Percentiles rank a stretch among this genome's conserved stretches.
Evolutionary conservation across 2,113 vertebrate genomes (phyloP).

Genomic region (Misgurnus anguillicaudatus): DNA sequence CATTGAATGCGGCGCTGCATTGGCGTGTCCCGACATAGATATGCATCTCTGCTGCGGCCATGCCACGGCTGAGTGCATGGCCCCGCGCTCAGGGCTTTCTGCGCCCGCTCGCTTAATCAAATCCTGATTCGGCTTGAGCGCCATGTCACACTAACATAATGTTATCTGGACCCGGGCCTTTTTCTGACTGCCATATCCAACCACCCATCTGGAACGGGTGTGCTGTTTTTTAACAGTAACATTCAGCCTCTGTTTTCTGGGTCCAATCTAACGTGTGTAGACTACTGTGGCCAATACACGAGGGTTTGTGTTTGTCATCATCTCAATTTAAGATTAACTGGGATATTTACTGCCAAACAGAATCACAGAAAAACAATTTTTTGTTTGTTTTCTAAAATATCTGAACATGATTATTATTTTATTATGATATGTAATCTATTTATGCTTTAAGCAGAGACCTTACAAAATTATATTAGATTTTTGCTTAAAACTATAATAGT

Average conservation of each 20-base stretch:
- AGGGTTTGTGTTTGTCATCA: neutral
- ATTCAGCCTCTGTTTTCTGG: constrained; percentile 22
- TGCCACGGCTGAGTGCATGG: constrained; percentile 45
- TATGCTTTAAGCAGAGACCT: too few species aligned
- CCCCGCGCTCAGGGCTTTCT: constrained; percentile 23
- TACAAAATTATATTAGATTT: too few species aligned
- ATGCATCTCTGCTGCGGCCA: constrained; percentile 41
- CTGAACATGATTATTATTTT: neutral
- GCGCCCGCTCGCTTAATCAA: constrained; percentile 41
- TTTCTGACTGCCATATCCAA: constrained; percentile 30
- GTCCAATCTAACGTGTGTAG: neutral
- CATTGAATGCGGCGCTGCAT: constrained; percentile 27
- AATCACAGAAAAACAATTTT: too few species aligned
- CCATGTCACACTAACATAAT: constrained; percentile 50
- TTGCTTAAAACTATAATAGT: too few species aligned
- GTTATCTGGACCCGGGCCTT: constrained; percentile 33
- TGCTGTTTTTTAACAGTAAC: constrained; percentile 23
- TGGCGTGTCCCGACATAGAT: constrained; percentile 45
- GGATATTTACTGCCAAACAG: neutral
- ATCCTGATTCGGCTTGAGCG: constrained; percentile 42
- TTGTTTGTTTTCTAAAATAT: neutral
- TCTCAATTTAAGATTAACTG: neutral
- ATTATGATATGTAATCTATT: too few species aligned
- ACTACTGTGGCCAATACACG: neutral
- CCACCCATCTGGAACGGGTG: constrained; percentile 31